Evolutionary conservation across 2,113 vertebrate genomes (phyloP).

Genomic region (Laticauda colubrina): DNA sequence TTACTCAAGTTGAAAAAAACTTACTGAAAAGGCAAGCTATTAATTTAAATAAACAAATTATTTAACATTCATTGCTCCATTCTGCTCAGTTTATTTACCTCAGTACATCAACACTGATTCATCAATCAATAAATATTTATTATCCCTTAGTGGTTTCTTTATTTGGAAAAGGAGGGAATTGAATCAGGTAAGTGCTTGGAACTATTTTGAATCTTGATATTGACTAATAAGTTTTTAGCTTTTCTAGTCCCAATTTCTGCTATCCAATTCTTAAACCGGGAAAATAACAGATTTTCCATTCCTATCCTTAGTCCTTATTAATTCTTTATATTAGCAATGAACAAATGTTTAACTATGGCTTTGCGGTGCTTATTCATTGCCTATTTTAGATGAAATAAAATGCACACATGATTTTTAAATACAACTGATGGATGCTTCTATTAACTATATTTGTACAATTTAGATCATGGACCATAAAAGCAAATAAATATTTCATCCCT

Average conservation of each 20-base stretch:
- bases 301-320: neutral
- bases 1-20: neutral
- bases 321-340: neutral
- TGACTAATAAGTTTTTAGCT: neutral
- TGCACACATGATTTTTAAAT: neutral
- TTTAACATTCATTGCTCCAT: neutral
- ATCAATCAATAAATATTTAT: neutral
- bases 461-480: conserved; percentile 6
- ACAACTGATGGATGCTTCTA: neutral
- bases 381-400: neutral
- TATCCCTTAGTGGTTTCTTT: neutral
- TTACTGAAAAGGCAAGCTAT: neutral
- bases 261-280: neutral
- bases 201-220: neutral
- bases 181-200: neutral
- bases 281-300: neutral
- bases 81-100: neutral
- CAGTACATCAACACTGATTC: neutral
- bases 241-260: neutral
- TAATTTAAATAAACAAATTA: neutral
- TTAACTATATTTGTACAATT: neutral
- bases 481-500: conserved; percentile 5
- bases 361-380: neutral
- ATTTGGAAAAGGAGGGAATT: neutral
- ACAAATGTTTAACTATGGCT: neutral